Evolutionary conservation across 2,888 invertebrate genomes (phyloP), one percentile per base, ranked within the genome.

Genomic region (Girardia tigrina): DNA sequence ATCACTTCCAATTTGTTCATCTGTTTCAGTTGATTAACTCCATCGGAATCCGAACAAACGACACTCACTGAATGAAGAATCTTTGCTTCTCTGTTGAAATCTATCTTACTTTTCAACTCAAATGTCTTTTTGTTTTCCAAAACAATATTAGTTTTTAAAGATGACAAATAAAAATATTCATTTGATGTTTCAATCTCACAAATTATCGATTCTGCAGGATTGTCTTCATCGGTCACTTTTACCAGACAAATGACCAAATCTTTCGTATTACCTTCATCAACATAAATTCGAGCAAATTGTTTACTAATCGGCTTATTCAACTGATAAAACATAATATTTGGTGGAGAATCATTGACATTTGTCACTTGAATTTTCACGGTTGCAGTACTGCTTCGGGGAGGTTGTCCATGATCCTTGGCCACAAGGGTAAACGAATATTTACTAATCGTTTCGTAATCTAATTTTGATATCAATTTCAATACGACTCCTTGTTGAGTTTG

Each of bases 31-130:
- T 73, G 28, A 36, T 73, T 36, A 2, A 28, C 26, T 6, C 29
- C 36, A 23, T 73, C 42, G 16, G 29, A 8, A n/a, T 36, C 73
- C 6, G 28, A 28, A n/a, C 73, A 73, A n/a, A 29, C 20, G 1
- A 75, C 56, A 12, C 27, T 74, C 12, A 75, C 56, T 14, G 29
- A 75, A 36, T 73, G 36, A 8, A 75, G 29, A 20, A 73, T 76
- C n/a, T 75, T 73, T 26, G 75, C 75, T 75, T 75, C 75, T 29
- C 75, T 26, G 26, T 75, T 73, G 16, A 75, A 73, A n/a, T 74
- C 26, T 23, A 29, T 36, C 26, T 29, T 73, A n/a, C 29, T 73
- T 73, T 29, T 73, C n/a, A 73, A 2, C 23, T 73, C 42, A 73
- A 36, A 73, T 4, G 56, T 56, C n/a, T 56, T 56, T 56, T 56